Percentiles rank a stretch among this genome's conserved stretches.
These are phyloP conservation scores for Teleogryllus oceanicus DNA, from an alignment of 2,888 invertebrate species.

Conservation along the genomic window DNA sequence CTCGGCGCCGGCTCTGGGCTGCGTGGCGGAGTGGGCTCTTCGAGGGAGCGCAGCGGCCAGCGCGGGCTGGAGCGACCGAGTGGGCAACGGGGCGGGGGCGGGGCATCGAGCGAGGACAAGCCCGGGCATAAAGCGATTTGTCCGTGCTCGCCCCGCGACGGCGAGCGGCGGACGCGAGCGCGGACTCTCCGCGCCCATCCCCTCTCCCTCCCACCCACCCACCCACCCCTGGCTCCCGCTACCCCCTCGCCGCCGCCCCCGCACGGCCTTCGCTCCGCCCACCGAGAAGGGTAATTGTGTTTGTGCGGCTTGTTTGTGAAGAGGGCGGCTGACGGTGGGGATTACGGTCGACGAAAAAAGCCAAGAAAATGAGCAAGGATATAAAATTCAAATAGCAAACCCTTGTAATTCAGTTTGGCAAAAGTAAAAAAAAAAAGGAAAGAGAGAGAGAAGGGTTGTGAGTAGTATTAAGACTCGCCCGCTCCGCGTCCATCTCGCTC, in stretches of 20 bases:
- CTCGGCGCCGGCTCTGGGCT: too few species aligned
- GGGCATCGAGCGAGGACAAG: too few species aligned
- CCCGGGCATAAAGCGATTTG: too few species aligned
- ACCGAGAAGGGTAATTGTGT: background rate
- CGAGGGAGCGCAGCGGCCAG: too few species aligned
- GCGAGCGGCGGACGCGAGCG: too few species aligned
- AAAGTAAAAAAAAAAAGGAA: background rate
- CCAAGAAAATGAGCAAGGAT: constrained; percentile 1
- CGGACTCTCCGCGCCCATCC: background rate
- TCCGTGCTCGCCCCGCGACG: too few species aligned
- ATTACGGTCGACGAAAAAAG: background rate
- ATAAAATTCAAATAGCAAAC: constrained; percentile 10
- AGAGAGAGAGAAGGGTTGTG: background rate
- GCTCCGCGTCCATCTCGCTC: background rate
- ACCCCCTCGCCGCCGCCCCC: background rate
- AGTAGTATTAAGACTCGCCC: background rate
- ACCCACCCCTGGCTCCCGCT: background rate
- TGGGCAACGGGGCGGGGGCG: too few species aligned
- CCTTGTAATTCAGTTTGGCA: background rate
- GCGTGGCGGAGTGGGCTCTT: too few species aligned
- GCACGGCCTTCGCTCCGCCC: background rate
- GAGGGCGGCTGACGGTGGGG: background rate
- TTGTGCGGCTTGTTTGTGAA: constrained; percentile 18
- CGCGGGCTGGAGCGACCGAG: too few species aligned
- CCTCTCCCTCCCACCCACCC: background rate